phyloP scores from a whole-genome alignment of 2,113 vertebrate genomes.

The Pluvianellus socialis region DNA sequence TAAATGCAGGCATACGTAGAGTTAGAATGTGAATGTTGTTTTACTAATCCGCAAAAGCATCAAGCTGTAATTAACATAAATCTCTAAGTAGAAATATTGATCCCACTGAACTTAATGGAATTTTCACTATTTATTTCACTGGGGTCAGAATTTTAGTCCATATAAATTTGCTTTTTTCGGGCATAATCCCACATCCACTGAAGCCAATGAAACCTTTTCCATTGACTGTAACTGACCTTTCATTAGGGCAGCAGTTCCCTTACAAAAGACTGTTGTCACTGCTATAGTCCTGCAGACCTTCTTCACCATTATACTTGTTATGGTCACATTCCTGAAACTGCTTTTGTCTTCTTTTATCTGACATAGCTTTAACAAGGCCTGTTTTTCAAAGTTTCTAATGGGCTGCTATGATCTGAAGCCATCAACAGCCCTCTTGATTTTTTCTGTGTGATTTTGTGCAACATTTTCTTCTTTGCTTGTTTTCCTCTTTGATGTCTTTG shows the following conservation, averaged over 20 bases:
- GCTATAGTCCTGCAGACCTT: neutral
- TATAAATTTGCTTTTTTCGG: neutral
- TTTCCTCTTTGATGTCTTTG: constrained; percentile 20
- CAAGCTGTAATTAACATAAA: neutral
- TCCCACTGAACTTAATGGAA: neutral
- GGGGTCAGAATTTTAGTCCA: neutral
- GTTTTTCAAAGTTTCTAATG: constrained; percentile 37
- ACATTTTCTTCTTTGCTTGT: neutral
- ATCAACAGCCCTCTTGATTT: neutral
- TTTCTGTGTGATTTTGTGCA: neutral
- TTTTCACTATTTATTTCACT: neutral
- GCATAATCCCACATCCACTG: neutral
- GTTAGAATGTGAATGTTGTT: neutral
- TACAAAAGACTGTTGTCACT: neutral
- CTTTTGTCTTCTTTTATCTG: constrained; percentile 38
- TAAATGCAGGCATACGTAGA: neutral
- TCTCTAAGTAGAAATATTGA: neutral
- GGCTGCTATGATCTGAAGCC: constrained; percentile 8
- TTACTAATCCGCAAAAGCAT: neutral
- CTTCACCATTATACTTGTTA: constrained; percentile 18
- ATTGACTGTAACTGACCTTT: neutral
- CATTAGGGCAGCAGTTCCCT: neutral
- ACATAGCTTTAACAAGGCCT: neutral
- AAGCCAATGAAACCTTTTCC: constrained; percentile 8
- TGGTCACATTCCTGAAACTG: constrained; percentile 5